A percentile compares a stretch with the other conserved stretches of the same genome.
Conservation (phyloP, 2,113 vertebrate species). For the Paramormyrops kingsleyae region DNA sequence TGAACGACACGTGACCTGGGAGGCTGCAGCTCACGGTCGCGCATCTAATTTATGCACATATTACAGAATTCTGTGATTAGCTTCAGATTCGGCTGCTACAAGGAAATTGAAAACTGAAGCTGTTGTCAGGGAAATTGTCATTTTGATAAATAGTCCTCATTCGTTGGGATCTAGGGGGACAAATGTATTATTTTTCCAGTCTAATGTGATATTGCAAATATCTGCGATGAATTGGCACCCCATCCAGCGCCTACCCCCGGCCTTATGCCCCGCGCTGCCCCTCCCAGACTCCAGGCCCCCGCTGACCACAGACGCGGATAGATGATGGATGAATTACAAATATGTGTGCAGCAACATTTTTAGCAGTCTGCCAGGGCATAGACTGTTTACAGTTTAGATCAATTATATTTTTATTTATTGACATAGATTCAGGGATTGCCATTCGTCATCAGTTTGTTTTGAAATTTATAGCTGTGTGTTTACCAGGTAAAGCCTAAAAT, state of each 20-base stretch:
- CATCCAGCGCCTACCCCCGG: neutral
- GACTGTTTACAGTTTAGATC: neutral
- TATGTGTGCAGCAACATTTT: neutral
- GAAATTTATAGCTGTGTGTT: neutral
- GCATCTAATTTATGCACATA: neutral
- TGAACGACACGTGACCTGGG: neutral
- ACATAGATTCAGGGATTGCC: neutral
- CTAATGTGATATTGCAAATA: neutral
- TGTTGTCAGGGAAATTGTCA: neutral
- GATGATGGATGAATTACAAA: neutral
- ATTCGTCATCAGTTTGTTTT: neutral
- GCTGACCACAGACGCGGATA: neutral
- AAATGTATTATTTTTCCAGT: neutral
- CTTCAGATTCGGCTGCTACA: neutral
- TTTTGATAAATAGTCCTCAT: neutral
- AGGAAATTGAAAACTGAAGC: neutral
- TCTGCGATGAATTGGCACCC: neutral
- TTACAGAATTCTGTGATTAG: neutral
- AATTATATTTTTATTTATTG: neutral
- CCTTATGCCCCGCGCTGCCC: neutral
- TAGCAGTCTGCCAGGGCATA: neutral
- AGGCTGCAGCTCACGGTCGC: neutral
- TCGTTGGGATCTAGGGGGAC: neutral
- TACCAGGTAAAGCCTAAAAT: neutral
- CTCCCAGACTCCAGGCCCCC: neutral